Percentiles rank a stretch among this genome's conserved stretches.
These are phyloP conservation scores for Hipparchia semele DNA, from an alignment of 2,888 invertebrate genomes.

Conservation along the genomic window DNA sequence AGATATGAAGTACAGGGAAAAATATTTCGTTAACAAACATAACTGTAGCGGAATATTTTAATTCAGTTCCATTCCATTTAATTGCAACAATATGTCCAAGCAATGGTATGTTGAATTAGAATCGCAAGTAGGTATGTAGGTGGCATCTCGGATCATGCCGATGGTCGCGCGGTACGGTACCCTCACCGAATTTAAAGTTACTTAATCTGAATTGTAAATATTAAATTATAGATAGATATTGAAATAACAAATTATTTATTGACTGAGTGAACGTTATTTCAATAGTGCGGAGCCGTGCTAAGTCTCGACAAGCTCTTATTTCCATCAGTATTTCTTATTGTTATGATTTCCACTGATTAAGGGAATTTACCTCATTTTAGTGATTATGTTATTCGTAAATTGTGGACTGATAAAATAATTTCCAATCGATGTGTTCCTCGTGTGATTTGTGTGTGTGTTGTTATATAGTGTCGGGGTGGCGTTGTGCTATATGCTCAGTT, in stretches of 20 bases:
- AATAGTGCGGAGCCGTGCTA: not conserved
- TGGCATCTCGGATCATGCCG: not conserved
- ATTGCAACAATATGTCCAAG: slow-evolving; percentile 1
- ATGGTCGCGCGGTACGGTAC: slow-evolving; percentile 1
- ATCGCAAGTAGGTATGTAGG: slow-evolving; percentile 1
- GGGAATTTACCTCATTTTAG: slow-evolving; percentile 78
- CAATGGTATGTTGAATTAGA: slow-evolving; percentile 22
- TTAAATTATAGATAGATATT: slow-evolving; percentile 14
- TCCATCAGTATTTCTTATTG: slow-evolving; percentile 76
- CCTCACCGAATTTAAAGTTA: slow-evolving; percentile 9
- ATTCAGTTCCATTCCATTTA: slow-evolving; percentile 24
- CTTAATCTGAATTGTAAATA: slow-evolving; percentile 20
- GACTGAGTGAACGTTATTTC: slow-evolving; percentile 6
- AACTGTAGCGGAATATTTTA: not conserved
- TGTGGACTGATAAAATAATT: slow-evolving; percentile 80
- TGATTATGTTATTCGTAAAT: slow-evolving; percentile 74
- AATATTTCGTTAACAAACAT: not conserved
- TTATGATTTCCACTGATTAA: slow-evolving; percentile 75
- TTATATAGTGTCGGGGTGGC: slow-evolving; percentile 73
- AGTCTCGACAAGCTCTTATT: slow-evolving; percentile 50
- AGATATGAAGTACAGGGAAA: slow-evolving; percentile 5
- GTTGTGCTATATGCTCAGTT: slow-evolving; percentile 83
- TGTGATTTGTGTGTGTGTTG: slow-evolving; percentile 72
- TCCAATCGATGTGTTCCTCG: slow-evolving; percentile 78
- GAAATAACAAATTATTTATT: slow-evolving; percentile 20